phyloP scores from a whole-genome alignment of 2,888 invertebrate genomes.

The Pammene aurita region DNA sequence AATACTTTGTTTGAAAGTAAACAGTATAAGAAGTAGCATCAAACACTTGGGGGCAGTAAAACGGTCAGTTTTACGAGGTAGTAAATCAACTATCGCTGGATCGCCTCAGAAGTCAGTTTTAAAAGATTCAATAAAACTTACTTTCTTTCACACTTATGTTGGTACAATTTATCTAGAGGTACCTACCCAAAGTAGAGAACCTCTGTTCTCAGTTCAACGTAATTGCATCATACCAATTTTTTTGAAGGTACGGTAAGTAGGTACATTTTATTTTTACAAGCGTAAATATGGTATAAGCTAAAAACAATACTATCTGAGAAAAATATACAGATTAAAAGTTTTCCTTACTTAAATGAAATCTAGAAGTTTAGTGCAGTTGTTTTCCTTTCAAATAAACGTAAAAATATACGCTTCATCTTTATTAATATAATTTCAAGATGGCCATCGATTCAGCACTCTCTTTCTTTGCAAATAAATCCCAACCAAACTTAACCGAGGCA shows the following conservation, averaged over 20 bases:
- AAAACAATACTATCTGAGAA: too few species aligned
- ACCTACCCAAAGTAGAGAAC: not conserved
- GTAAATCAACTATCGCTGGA: constrained; percentile 74
- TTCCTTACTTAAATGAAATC: too few species aligned
- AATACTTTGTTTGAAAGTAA: constrained; percentile 58
- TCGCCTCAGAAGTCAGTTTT: constrained; percentile 49
- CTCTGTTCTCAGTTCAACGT: not conserved
- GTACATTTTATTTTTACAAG: too few species aligned
- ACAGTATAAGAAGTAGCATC: constrained; percentile 56
- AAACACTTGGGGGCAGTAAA: constrained; percentile 65
- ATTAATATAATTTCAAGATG: not conserved
- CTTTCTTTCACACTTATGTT: constrained; percentile 35
- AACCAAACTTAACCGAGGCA: not conserved
- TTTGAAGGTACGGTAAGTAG: too few species aligned
- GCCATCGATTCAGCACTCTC: not conserved
- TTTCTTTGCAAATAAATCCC: too few species aligned
- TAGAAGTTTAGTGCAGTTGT: too few species aligned
- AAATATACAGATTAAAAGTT: too few species aligned
- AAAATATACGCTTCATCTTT: too few species aligned
- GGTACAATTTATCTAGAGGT: constrained; percentile 1
- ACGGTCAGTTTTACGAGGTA: constrained; percentile 71
- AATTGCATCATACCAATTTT: not conserved
- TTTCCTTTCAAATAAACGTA: too few species aligned
- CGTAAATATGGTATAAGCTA: too few species aligned
- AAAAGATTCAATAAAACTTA: constrained; percentile 41